Percentiles rank a stretch among this genome's conserved stretches.
phyloP scores from a whole-genome alignment of 2,888 invertebrate species.

The Silvanus unidentatus region DNA sequence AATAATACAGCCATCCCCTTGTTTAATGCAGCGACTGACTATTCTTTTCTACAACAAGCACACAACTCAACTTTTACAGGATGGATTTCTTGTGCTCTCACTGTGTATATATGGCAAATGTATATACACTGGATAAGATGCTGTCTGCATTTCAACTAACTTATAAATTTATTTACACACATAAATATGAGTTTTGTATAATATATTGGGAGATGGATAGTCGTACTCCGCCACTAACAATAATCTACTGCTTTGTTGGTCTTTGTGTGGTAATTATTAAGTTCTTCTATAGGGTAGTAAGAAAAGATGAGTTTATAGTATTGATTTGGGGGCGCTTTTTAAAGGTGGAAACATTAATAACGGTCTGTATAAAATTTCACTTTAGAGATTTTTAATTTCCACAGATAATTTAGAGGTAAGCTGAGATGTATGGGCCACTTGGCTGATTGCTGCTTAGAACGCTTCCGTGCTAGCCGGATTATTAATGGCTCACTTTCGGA shows the following conservation, averaged over 20 bases:
- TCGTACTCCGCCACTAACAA: no score
- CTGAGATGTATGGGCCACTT: slow-evolving; percentile 5
- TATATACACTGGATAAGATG: slow-evolving; percentile 15
- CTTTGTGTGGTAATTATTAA: no score
- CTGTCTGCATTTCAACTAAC: slow-evolving; percentile 32
- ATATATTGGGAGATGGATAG: no score
- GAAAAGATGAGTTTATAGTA: no score
- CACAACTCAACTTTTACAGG: slow-evolving; percentile 11
- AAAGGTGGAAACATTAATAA: no score
- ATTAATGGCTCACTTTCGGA: slow-evolving; percentile 5
- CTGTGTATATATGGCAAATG: no score
- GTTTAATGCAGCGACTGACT: slow-evolving; percentile 23
- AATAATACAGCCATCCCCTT: slow-evolving; percentile 42
- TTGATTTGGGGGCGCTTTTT: no score
- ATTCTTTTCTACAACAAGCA: slow-evolving; percentile 8
- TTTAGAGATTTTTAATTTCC: slow-evolving; percentile 3
- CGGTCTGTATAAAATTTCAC: no score
- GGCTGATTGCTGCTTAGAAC: slow-evolving; percentile 6
- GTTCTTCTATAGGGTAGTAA: no score
- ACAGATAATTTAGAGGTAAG: slow-evolving; percentile 3
- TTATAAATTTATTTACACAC: slow-evolving; percentile 23
- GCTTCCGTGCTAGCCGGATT: slow-evolving; percentile 4
- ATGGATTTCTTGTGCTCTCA: slow-evolving; percentile 26
- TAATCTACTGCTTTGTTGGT: no score
- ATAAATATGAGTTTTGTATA: no score